Conservation (phyloP, 2,797 vertebrate species). For the Prionace glauca region DNA sequence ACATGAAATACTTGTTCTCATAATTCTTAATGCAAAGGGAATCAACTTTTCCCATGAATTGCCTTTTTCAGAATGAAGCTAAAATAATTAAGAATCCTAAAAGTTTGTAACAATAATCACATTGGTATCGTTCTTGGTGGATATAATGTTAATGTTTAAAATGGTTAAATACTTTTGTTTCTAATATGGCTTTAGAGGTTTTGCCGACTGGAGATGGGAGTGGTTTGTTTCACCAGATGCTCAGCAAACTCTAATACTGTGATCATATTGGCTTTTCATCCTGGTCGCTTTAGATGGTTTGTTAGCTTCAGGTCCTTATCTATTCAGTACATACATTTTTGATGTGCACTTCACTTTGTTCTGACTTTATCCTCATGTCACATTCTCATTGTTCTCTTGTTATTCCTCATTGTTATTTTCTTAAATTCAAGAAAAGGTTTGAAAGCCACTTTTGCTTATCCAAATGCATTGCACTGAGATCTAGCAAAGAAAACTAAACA, state of each 20-base stretch:
- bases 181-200: background rate
- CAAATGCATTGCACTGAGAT: background rate
- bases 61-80: background rate
- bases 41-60: background rate
- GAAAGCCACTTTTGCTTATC: background rate
- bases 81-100: background rate
- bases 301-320: background rate
- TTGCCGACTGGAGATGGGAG: background rate
- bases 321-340: background rate
- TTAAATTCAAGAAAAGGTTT: background rate
- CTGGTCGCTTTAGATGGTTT: background rate
- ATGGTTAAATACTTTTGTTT: background rate
- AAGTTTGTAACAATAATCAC: background rate
- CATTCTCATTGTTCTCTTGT: background rate
- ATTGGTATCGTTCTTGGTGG: background rate
- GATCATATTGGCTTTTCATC: background rate
- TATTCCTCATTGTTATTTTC: background rate
- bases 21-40: background rate
- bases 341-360: background rate
- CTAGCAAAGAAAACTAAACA: background rate
- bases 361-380: background rate
- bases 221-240: background rate
- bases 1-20: background rate
- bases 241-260: background rate
- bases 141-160: background rate